Conservation (phyloP, 2,888 invertebrate genomes). For the Hermaeophaga mercurialis region DNA sequence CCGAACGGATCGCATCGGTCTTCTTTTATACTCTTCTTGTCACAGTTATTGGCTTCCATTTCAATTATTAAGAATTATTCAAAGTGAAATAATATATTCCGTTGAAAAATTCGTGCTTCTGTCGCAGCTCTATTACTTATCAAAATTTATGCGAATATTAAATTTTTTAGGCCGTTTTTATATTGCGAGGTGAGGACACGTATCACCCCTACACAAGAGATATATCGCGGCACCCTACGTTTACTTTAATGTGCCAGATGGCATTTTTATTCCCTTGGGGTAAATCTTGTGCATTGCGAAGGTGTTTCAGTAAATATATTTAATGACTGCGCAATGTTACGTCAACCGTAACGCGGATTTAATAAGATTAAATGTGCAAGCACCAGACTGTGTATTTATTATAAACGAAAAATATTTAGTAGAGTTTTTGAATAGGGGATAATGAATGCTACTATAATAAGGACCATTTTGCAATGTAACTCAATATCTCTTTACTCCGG, state of each 20-base stretch:
- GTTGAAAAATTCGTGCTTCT: not conserved
- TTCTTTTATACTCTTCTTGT: conserved; percentile 19
- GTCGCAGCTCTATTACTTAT: conserved; percentile 3
- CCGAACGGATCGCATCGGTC: conserved; percentile 12
- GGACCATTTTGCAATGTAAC: too few relatives aligned
- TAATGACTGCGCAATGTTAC: too few relatives aligned
- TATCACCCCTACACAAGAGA: not conserved
- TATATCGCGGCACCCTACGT: conserved; percentile 9
- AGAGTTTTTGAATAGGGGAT: too few relatives aligned
- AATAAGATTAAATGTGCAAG: too few relatives aligned
- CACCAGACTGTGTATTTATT: too few relatives aligned
- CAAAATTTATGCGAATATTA: conserved; percentile 21
- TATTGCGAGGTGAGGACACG: conserved; percentile 10
- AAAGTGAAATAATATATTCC: conserved; percentile 23
- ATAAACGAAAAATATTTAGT: too few relatives aligned
- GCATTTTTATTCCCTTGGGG: not conserved
- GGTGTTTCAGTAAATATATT: too few relatives aligned
- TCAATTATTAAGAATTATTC: conserved; percentile 24
- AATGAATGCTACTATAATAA: too few relatives aligned
- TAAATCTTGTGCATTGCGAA: too few relatives aligned
- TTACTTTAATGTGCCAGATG: not conserved
- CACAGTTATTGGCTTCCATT: conserved; percentile 22
- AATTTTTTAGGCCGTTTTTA: conserved; percentile 12
- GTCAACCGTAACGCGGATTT: too few relatives aligned
- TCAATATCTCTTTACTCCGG: too few relatives aligned